Evolutionary conservation across 2,797 vertebrate genomes (phyloP), one percentile per base, ranked within the genome.

Genomic region (Phoxinus dragarum): DNA sequence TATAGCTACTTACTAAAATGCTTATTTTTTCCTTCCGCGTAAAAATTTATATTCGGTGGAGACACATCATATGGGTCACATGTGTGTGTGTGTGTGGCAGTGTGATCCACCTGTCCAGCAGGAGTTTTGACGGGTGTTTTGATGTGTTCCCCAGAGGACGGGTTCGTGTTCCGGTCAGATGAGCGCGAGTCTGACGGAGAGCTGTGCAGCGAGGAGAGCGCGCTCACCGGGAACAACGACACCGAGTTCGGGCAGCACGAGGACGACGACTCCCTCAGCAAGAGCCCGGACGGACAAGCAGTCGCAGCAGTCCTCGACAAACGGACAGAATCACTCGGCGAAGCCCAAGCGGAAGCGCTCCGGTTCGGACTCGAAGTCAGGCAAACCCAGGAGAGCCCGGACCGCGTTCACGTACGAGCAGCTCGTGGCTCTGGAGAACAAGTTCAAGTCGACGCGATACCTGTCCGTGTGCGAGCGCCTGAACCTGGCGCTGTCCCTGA

Each of bases 341-440:
- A 99, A 98, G 81, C 96, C 97, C 87, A 99, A 99, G 93, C 95
- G 98, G 89, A 99, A 98, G 93, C 95, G 98, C 84, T 95, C 97
- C 1, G 97, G 98, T 80, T 97, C 98, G 1, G 98, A 99, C 93
- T 96, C 97, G 68, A 99, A 99, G 93, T 98, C 98, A 0, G 98
- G 97, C 5, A 98, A 98, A 92, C 97, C 97, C 66, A 94, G 97
- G 40, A 94, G 97, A 73, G 97, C 97, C 83, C 96, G 97, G 94
- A 98, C 97, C 85, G 97, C 97, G 85, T 98, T 98, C 94, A 98
- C 97, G 49, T 98, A 98, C 81, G 97, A 98, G 94, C 97, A 98
- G 95, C 95, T 98, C 89, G 97, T 98, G 92, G 97, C 97, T 2
- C 94, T 98, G 90, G 97, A 98, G 93, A 98, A 98, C 95, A 98